Percentiles rank a stretch among this genome's conserved stretches.
Conservation (phyloP, 2,888 invertebrate genomes). For the Drosophila melanosoma region DNA sequence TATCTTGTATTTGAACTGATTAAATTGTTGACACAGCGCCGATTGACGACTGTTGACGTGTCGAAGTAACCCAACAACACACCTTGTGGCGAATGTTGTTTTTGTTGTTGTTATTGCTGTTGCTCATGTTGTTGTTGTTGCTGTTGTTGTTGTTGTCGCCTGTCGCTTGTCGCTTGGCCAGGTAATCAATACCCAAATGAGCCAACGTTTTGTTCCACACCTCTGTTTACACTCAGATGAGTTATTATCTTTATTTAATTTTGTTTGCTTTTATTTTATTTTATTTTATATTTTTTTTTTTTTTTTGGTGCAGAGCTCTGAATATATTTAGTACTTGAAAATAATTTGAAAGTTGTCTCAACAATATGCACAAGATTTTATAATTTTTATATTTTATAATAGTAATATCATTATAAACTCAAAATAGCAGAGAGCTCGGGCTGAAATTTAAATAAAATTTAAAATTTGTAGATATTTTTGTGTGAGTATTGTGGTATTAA, state of each 20-base stretch:
- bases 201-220: constrained; percentile 43
- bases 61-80: constrained; percentile 45
- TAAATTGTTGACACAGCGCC: constrained; percentile 72
- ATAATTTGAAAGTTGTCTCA: not conserved
- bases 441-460: not conserved
- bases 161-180: constrained; percentile 20
- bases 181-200: constrained; percentile 65
- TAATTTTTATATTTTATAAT: too few relatives aligned
- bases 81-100: constrained; percentile 54
- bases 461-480: not conserved
- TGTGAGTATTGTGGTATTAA: not conserved
- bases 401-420: not conserved
- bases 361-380: too few relatives aligned
- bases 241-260: constrained; percentile 28
- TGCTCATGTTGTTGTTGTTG: constrained; percentile 4
- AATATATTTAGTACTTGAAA: not conserved
- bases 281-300: too few relatives aligned
- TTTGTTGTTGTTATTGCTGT: constrained; percentile 12
- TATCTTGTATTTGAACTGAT: constrained; percentile 73
- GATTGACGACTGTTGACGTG: constrained; percentile 50
- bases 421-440: not conserved
- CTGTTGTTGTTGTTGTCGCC: constrained; percentile 15
- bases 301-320: not conserved
- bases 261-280: not conserved
- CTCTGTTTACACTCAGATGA: constrained; percentile 66